These are phyloP conservation scores for Pyrrhia umbra DNA, from an alignment of 2,888 invertebrate genomes.

Conservation along the genomic window DNA sequence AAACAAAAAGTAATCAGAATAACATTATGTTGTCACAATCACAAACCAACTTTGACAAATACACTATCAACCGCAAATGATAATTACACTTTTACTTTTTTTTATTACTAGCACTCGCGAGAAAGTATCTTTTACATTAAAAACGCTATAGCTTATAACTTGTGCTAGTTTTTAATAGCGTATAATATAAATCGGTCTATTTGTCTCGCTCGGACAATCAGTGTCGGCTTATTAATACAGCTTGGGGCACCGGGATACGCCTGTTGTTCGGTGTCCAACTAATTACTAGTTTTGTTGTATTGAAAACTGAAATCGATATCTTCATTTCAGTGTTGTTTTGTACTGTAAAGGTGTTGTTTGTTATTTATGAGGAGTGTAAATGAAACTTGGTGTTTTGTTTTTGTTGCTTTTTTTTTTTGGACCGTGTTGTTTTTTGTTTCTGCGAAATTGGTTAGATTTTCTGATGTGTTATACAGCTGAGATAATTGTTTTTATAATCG, in stretches of 20 bases:
- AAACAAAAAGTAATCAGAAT: conserved; percentile 5
- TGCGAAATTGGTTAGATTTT: no score
- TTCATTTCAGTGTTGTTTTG: conserved; percentile 31
- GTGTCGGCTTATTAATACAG: conserved; percentile 68
- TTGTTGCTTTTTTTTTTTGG: no score
- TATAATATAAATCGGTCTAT: conserved; percentile 74
- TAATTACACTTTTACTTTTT: conserved; percentile 41
- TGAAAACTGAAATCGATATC: conserved; percentile 11
- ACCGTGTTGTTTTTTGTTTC: no score
- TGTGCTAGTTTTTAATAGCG: conserved; percentile 66
- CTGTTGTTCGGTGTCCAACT: conserved; percentile 23
- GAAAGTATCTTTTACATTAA: conserved; percentile 16
- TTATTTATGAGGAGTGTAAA: not conserved
- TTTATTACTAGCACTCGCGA: conserved; percentile 33
- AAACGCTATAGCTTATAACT: conserved; percentile 38
- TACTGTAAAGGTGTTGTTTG: conserved; percentile 7
- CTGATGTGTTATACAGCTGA: no score
- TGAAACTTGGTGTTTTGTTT: not conserved
- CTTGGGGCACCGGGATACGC: conserved; percentile 25
- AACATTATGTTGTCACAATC: conserved; percentile 8
- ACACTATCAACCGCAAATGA: conserved; percentile 5
- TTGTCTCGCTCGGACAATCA: conserved; percentile 71
- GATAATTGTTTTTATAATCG: no score
- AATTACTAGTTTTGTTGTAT: conserved; percentile 32
- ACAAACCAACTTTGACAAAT: conserved; percentile 35